phyloP scores from a whole-genome alignment of 2,888 invertebrate species.

The Acleris emargana region DNA sequence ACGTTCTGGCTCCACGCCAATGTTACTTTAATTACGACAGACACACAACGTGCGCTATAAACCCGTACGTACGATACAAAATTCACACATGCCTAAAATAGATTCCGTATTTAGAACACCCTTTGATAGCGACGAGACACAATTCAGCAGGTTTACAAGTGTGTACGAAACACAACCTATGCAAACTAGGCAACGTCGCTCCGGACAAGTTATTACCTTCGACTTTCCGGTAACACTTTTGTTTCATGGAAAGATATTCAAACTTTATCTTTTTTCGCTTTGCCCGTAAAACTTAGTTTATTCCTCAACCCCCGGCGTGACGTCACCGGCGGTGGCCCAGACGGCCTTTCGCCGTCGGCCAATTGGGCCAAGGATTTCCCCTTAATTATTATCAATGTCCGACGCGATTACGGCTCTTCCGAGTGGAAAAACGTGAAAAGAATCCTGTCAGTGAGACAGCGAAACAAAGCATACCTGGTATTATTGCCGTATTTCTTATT shows the following conservation, averaged over 20 bases:
- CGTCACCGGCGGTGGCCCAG: constrained; percentile 40
- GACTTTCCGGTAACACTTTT: constrained; percentile 18
- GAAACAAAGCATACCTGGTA: constrained; percentile 1
- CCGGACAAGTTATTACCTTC: constrained; percentile 7
- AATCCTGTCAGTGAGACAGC: not conserved
- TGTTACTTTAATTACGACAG: constrained; percentile 38
- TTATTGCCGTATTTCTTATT: not conserved
- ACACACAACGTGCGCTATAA: constrained; percentile 30
- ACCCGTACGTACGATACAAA: constrained; percentile 22
- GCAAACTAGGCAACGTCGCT: constrained; percentile 17
- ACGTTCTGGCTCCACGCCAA: constrained; percentile 36
- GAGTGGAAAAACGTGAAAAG: constrained; percentile 17
- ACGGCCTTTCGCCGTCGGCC: constrained; percentile 38
- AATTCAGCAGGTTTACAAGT: constrained; percentile 25
- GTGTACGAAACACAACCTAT: not conserved
- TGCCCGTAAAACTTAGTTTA: constrained; percentile 18
- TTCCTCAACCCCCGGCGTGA: constrained; percentile 24
- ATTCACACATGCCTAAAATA: constrained; percentile 22
- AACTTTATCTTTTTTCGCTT: constrained; percentile 19
- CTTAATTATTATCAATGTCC: constrained; percentile 50
- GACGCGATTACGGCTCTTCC: constrained; percentile 41
- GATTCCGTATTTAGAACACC: constrained; percentile 14
- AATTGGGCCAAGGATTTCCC: constrained; percentile 54
- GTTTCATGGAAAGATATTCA: constrained; percentile 18
- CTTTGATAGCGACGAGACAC: constrained; percentile 20